Evolutionary conservation across 2,797 vertebrate species (phyloP).

Genomic region (Catostomus latipinnis): DNA sequence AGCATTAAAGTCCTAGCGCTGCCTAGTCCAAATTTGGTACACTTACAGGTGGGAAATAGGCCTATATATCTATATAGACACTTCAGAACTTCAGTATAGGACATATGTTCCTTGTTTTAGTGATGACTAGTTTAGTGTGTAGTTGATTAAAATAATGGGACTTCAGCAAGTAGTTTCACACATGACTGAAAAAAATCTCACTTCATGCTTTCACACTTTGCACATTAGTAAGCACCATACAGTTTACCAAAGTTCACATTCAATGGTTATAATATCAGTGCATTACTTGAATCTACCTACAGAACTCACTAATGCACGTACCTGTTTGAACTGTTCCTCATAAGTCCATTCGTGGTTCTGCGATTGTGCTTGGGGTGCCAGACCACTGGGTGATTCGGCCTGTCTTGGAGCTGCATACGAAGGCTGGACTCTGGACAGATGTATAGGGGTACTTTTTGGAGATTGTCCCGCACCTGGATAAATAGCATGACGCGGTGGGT

Average conservation of each 20-base stretch:
- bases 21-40: too few relatives aligned
- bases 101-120: neutral
- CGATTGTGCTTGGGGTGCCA: conserved; percentile 66
- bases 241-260: conserved; percentile 20
- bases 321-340: conserved; percentile 95
- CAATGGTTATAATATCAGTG: conserved; percentile 1
- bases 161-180: conserved; percentile 17
- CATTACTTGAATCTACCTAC: neutral
- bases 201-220: conserved; percentile 38
- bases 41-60: too few relatives aligned
- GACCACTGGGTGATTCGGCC: conserved; percentile 68
- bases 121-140: neutral
- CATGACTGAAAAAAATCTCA: conserved; percentile 13
- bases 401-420: conserved; percentile 63
- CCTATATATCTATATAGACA: neutral
- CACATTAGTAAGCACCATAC: conserved; percentile 29
- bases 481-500: conserved; percentile 61
- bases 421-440: conserved; percentile 63
- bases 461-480: conserved; percentile 62
- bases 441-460: conserved; percentile 64
- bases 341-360: conserved; percentile 94
- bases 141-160: neutral
- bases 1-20: neutral
- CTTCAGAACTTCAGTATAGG: neutral
- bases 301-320: conserved; percentile 62